Conservation (phyloP, 1,140 invertebrate genomes). For the Procambarus virginalis region DNA sequence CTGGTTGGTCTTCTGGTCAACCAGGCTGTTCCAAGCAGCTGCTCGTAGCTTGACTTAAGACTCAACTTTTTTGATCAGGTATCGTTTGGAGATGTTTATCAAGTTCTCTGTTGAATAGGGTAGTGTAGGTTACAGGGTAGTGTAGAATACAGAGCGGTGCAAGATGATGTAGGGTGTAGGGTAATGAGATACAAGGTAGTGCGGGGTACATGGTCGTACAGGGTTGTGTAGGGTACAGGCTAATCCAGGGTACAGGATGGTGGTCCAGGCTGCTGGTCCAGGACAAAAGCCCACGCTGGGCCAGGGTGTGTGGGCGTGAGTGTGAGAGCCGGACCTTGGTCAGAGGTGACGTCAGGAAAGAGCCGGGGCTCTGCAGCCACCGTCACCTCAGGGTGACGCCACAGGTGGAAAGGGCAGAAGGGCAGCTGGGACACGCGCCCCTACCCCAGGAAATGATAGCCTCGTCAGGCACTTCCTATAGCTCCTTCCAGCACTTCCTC, state of each 20-base stretch:
- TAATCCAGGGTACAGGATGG: not conserved
- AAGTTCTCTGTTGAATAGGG: too few species aligned
- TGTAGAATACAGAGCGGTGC: not conserved
- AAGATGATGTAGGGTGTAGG: not conserved
- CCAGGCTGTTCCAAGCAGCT: too few species aligned
- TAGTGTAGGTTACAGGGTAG: not conserved
- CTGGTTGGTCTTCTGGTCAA: too few species aligned
- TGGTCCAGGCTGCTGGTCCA: too few species aligned
- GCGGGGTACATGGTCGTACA: not conserved
- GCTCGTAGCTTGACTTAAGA: too few species aligned
- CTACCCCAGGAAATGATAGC: not conserved
- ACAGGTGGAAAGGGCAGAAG: not conserved
- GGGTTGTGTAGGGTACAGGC: not conserved
- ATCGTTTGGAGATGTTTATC: too few species aligned
- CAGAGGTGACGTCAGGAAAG: too few species aligned
- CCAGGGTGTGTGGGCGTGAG: not conserved
- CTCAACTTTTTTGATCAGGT: too few species aligned
- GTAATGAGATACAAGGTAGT: not conserved
- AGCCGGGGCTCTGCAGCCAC: too few species aligned
- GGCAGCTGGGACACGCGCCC: too few species aligned
- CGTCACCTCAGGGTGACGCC: not conserved
- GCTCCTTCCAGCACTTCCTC: not conserved
- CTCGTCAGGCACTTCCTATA: not conserved
- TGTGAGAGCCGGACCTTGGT: not conserved
- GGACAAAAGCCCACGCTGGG: too few species aligned